phyloP scores from a whole-genome alignment of 2,113 vertebrate genomes.

The Mesembrinibis cayennensis region DNA sequence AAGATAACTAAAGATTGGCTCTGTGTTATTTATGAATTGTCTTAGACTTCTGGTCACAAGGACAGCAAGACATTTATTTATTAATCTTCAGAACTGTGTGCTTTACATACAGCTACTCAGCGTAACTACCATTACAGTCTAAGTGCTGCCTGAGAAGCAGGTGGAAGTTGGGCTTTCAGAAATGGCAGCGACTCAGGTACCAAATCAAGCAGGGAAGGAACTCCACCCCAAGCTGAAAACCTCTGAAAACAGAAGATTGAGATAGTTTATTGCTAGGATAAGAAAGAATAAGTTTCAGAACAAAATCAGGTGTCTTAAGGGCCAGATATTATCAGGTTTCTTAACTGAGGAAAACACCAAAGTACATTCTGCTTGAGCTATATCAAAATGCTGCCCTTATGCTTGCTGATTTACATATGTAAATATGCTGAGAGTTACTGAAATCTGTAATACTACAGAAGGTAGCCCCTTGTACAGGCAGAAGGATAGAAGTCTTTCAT shows the following conservation, averaged over 20 bases:
- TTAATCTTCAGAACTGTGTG: neutral
- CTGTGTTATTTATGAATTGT: neutral
- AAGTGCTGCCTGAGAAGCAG: neutral
- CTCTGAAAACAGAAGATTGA: neutral
- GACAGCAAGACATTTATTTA: neutral
- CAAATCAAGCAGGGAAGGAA: neutral
- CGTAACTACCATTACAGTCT: neutral
- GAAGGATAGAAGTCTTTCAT: neutral
- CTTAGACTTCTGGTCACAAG: neutral
- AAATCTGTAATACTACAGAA: neutral
- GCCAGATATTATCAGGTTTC: neutral
- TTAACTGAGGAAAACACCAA: neutral
- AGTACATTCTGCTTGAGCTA: neutral
- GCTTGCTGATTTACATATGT: neutral
- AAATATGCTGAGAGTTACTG: neutral
- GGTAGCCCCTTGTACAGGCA: neutral
- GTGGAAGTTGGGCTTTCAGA: neutral
- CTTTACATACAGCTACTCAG: neutral
- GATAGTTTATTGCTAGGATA: neutral
- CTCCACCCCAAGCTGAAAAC: neutral
- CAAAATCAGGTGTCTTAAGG: neutral
- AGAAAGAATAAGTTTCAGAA: neutral
- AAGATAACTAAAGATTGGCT: neutral
- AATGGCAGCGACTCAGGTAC: neutral
- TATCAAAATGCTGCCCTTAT: neutral